These are phyloP conservation scores for Galeopterus variegatus DNA, from an alignment of 2,113 vertebrate species.

Conservation along the genomic window DNA sequence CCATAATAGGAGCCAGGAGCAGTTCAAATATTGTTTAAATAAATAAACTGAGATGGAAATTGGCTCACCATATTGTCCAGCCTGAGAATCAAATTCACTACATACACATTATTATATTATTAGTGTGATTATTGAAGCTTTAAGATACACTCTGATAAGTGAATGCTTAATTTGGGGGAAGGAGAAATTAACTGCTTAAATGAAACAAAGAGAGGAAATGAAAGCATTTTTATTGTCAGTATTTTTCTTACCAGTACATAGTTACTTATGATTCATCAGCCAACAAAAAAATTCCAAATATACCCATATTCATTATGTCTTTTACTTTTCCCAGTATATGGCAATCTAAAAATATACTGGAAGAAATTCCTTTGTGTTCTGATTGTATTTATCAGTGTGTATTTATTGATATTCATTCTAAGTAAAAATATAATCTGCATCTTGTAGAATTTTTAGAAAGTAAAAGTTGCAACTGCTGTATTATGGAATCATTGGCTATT, in stretches of 20 bases:
- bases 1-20: background rate
- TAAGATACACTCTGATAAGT: background rate
- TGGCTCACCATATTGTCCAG: background rate
- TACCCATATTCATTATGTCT: background rate
- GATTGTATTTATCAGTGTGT: background rate
- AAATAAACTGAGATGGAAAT: background rate
- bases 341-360: background rate
- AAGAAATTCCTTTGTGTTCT: background rate
- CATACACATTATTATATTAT: background rate
- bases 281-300: background rate
- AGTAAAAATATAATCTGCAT: background rate
- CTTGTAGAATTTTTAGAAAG: background rate
- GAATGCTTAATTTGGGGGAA: background rate
- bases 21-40: background rate
- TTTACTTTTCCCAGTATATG: background rate
- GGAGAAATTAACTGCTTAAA: background rate
- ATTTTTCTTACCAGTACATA: background rate
- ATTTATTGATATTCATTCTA: background rate
- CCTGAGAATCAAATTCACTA: background rate
- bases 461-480: background rate
- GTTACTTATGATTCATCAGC: background rate
- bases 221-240: background rate
- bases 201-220: background rate
- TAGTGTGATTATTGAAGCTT: background rate
- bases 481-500: no score